Evolutionary conservation across 2,797 vertebrate genomes (phyloP), one percentile per base, ranked within the genome.

Genomic region (Phataginus tricuspis): DNA sequence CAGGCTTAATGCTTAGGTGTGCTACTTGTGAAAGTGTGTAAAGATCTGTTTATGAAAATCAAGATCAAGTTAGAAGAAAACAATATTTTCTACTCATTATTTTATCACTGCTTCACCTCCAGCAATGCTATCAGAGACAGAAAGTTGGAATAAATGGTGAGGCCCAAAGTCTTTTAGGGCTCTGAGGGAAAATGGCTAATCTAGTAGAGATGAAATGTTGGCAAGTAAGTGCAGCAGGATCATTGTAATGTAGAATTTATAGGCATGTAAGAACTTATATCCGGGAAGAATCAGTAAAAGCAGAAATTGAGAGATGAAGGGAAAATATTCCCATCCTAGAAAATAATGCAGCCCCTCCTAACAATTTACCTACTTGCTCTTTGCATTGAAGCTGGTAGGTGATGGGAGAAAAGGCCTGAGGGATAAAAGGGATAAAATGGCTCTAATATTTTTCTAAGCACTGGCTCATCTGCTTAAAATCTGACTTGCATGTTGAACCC

Each of bases 41-140:
- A 93, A 90, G 42, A 78, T 92, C 59, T 87, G 34, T 74, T 96
- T 84, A 78, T 96, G 42, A 94, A 71, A 57, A 88, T 8, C 21
- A n/a, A 74, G 21, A n/a, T 92, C 92, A 92, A 72, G 92, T 90
- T 90, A 93, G 72, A 92, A 63, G 71, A 74, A 86, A 66, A 96
- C 93, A 92, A 63, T 80, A 39, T 92, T 89, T 94, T 68, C 88
- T 57, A n/a, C 45, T 91, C 51, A 12, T 75, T 79, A 42, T 88
- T 91, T 80, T 86, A 71, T 90, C 87, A 59, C 31, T 68, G 12
- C 72, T 86, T 88, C 68, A 49, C 34, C 64, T 90, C 59, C 29
- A 66, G 45, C 0, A 0, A 86, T 55, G 39, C 55, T 89, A 3
- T 74, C 85, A 74, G 57, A 88, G 95, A 91, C 23, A 77, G 91